These are phyloP conservation scores for Heliconius himera DNA, from an alignment of 1,140 invertebrate species.

Conservation along the genomic window DNA sequence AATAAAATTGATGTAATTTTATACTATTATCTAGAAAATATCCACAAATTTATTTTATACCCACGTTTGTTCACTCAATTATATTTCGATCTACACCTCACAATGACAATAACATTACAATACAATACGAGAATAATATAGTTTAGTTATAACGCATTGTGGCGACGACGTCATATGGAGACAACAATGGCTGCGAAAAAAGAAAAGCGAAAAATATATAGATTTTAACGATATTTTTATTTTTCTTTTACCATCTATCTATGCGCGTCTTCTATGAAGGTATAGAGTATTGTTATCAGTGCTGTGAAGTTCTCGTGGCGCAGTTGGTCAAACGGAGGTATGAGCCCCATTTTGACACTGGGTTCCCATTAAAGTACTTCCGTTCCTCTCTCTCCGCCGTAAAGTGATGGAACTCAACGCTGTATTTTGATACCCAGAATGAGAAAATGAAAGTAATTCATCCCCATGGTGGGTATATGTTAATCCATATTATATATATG, in stretches of 20 bases:
- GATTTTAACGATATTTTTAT: slow-evolving; percentile 6
- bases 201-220: neutral
- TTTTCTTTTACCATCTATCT: neutral
- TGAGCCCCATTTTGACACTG: too few species aligned
- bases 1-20: too few species aligned
- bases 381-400: too few species aligned
- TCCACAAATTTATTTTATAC: too few species aligned
- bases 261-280: neutral
- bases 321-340: too few species aligned
- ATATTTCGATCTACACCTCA: neutral
- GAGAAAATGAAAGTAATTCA: too few species aligned
- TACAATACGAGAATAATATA: neutral
- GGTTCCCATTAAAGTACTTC: too few species aligned
- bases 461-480: too few species aligned
- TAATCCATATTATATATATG: too few species aligned
- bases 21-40: too few species aligned
- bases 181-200: neutral
- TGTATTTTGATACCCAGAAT: too few species aligned
- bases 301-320: neutral
- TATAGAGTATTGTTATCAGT: neutral
- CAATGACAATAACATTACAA: neutral
- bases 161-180: neutral
- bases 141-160: slow-evolving; percentile 5
- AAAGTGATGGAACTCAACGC: too few species aligned
- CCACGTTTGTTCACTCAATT: neutral